A percentile compares a stretch with the other conserved stretches of the same genome.
Conservation (phyloP, 2,797 vertebrate genomes). For the Halcyon leucocephala region DNA sequence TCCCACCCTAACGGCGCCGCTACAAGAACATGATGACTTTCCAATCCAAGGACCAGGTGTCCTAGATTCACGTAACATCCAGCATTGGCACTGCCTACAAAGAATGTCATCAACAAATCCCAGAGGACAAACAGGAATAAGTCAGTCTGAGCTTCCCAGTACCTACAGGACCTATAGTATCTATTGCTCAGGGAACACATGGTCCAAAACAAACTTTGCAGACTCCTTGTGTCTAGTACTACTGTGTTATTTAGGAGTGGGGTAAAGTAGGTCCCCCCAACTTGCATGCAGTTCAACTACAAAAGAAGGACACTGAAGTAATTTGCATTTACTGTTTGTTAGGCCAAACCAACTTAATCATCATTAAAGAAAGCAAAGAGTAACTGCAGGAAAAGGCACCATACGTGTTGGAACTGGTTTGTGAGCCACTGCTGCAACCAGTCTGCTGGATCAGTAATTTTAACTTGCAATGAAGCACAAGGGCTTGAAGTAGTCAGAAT, state of each 20-base stretch:
- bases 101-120: background rate
- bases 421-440: background rate
- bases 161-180: background rate
- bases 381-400: background rate
- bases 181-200: background rate
- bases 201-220: background rate
- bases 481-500: background rate
- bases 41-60: background rate
- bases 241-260: background rate
- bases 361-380: background rate
- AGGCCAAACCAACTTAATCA: background rate
- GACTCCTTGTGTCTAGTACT: background rate
- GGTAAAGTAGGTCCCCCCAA: background rate
- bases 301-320: background rate
- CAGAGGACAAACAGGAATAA: background rate
- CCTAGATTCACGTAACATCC: background rate
- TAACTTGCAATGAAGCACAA: background rate
- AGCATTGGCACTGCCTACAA: background rate
- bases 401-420: background rate
- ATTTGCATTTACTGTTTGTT: background rate
- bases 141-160: background rate
- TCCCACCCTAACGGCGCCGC: background rate
- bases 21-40: background rate
- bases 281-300: background rate
- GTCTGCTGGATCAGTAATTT: background rate